Evolutionary conservation across 2,888 invertebrate species (phyloP).

Genomic region (Leptopilina drosophilae): DNA sequence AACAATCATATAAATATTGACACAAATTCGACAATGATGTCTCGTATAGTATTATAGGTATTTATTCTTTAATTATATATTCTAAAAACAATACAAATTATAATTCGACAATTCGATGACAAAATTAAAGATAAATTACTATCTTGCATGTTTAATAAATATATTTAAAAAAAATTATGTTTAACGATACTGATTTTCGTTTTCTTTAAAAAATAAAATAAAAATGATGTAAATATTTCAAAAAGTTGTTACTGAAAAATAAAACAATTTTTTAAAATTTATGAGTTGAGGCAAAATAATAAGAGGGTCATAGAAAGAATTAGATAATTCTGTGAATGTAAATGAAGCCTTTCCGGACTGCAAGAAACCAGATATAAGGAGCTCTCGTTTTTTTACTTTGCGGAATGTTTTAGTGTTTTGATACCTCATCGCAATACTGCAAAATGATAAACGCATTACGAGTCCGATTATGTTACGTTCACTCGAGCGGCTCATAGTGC

Average conservation of each 20-base stretch:
- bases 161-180: not conserved
- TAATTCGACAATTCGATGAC: not conserved
- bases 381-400: not conserved
- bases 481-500: conserved; percentile 29
- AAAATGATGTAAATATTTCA: conserved; percentile 6
- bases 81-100: not conserved
- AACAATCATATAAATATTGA: not conserved
- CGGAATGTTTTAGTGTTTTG: conserved; percentile 15
- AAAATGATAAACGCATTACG: not conserved
- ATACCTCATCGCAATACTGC: not conserved
- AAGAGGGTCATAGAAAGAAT: not conserved
- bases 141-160: no score
- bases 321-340: not conserved
- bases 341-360: not conserved
- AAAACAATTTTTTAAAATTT: not conserved
- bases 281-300: not conserved
- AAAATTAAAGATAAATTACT: no score
- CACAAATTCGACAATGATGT: not conserved
- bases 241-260: conserved; percentile 5
- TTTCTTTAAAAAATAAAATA: not conserved
- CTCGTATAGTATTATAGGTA: not conserved
- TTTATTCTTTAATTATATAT: not conserved
- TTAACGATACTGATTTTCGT: not conserved
- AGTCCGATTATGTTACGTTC: conserved; percentile 28
- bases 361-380: conserved; percentile 12